Percentiles rank a stretch among this genome's conserved stretches.
These are phyloP conservation scores for Cottoperca gobio DNA, from an alignment of 2,797 vertebrate genomes.

Conservation along the genomic window DNA sequence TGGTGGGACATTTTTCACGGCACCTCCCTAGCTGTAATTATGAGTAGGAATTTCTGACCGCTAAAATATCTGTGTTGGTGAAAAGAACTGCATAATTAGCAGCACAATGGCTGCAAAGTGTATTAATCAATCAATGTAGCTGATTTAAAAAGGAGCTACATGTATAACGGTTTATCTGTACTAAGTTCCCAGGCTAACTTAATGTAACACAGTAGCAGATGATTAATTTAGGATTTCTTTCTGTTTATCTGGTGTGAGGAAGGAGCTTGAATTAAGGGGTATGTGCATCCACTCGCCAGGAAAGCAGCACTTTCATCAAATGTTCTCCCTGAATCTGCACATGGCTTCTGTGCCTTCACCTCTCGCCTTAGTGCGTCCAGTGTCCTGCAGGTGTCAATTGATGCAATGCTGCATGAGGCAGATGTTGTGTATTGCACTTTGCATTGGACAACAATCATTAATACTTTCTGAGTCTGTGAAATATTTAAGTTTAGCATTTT, in stretches of 20 bases:
- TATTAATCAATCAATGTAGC: neutral
- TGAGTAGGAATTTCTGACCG: neutral
- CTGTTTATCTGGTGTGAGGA: neutral
- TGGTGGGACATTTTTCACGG: neutral
- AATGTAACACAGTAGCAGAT: neutral
- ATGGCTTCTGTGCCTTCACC: neutral
- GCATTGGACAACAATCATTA: neutral
- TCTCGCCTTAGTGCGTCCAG: neutral
- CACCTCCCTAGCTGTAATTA: neutral
- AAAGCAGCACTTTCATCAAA: neutral
- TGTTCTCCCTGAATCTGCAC: neutral
- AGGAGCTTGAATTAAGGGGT: neutral
- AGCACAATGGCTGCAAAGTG: neutral
- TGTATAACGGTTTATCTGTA: neutral
- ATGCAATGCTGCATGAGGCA: neutral
- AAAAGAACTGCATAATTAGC: neutral
- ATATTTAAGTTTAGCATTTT: neutral
- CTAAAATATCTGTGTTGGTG: neutral
- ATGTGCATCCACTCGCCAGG: neutral
- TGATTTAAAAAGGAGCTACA: neutral
- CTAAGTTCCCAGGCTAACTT: neutral
- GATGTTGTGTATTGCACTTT: neutral
- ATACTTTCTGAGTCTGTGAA: neutral
- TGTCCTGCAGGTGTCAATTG: neutral
- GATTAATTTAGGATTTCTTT: neutral